Evolutionary conservation across 2,113 vertebrate species (phyloP), one percentile per base, ranked within the genome.

Genomic region (Oriolus oriolus): DNA sequence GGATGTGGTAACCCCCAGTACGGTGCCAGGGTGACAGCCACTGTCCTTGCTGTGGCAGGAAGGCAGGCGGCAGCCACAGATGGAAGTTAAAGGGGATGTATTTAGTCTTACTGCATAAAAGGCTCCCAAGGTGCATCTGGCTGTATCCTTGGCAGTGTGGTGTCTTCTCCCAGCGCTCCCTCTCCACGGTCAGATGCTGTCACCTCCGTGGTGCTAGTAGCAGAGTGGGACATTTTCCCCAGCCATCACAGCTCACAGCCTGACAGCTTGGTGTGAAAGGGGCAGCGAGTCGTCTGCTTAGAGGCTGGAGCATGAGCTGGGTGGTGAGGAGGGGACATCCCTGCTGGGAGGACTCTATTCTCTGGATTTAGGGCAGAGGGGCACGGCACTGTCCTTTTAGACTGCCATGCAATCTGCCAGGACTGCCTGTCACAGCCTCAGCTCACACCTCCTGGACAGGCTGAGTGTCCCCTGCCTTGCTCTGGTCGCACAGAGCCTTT

Each of bases 1-100:
- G 59, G 50, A 49, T 0, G 0, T 2, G 4, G 9, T 5, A 37
- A 47, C 23, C 9, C 27, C 21, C 28, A n/a, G 16, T 4, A 20
- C 1, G 5, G 56, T n/a, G 44, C 63, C 37, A 61, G 52, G 33
- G 41, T 89, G 73, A 37, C 60, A 91, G n/a, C 65, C 5, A 2
- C 19, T 89, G 47, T 89, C 44, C 22, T 56, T 60, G 23, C 52
- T 61, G 37, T 4, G 21, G 12, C 11, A 56, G 69, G 26, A 80
- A 70, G 44, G 52, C 33, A 74, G 84, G 42, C 0, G 0, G 59
- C 70, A 60, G 20, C 35, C 47, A 70, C 31, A 45, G 66, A 45
- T 11, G 41, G 52, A 81, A 28, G 16, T 60, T 73, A 69, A 71
- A 87, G 14, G 30, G 10, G 15, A 22, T 54, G 18, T 22, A 4